Conservation (phyloP, 2,797 vertebrate genomes). For the Malurus splendens region DNA sequence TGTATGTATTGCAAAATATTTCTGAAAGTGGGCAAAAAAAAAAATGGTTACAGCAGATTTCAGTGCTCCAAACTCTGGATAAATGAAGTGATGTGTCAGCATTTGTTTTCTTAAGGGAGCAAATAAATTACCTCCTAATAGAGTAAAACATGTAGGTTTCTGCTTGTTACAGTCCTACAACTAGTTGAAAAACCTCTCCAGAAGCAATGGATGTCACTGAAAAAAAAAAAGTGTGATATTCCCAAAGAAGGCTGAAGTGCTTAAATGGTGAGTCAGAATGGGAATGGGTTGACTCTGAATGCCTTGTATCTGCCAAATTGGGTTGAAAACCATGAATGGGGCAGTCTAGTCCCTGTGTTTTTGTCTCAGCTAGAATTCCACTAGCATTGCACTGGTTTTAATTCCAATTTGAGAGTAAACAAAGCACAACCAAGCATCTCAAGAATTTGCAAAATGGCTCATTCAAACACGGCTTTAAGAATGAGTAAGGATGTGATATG, state of each 20-base stretch:
- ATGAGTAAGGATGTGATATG: neutral
- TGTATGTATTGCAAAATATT: conserved; percentile 48
- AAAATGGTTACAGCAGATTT: neutral
- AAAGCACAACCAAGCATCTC: conserved; percentile 4
- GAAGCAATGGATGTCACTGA: neutral
- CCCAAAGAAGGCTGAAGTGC: neutral
- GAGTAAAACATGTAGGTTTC: neutral
- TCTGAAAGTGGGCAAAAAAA: conserved; percentile 5
- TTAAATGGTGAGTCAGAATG: neutral
- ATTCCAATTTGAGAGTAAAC: neutral
- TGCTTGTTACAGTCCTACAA: neutral
- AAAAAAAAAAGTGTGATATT: neutral
- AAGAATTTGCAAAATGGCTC: neutral
- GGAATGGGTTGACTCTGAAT: neutral
- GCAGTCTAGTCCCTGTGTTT: neutral
- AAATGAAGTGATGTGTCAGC: conserved; percentile 47
- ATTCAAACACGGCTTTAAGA: neutral
- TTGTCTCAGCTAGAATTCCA: neutral
- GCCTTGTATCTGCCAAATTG: neutral
- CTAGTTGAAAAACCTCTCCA: neutral
- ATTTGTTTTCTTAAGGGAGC: conserved; percentile 30
- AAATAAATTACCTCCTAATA: neutral
- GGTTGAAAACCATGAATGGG: neutral
- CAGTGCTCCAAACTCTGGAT: neutral
- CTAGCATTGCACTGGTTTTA: neutral